These are phyloP conservation scores for Limnephilus lunatus DNA, from an alignment of 2,888 invertebrate species.

Conservation along the genomic window DNA sequence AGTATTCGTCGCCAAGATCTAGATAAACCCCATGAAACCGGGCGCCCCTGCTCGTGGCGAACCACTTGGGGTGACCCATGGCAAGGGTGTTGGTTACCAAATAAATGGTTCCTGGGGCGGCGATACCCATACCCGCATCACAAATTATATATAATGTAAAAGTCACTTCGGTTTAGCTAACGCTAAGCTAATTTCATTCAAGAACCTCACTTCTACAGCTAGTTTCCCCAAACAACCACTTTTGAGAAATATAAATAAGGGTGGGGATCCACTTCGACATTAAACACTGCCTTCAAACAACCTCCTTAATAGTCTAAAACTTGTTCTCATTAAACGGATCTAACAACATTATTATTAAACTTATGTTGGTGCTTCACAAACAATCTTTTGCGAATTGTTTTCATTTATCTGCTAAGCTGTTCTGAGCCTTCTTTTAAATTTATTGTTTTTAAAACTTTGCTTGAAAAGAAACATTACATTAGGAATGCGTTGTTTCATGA, in stretches of 20 bases:
- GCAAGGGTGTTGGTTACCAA: too few relatives aligned
- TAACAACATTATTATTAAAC: not conserved
- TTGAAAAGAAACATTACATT: too few relatives aligned
- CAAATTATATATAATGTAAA: too few relatives aligned
- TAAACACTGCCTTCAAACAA: not conserved
- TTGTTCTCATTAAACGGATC: not conserved
- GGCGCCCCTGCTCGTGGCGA: too few relatives aligned
- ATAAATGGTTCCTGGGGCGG: too few relatives aligned
- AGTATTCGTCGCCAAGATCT: too few relatives aligned
- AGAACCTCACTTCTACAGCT: not conserved
- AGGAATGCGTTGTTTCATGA: too few relatives aligned
- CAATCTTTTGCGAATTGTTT: not conserved
- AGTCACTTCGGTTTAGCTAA: too few relatives aligned
- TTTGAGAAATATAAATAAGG: not conserved
- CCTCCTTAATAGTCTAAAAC: not conserved
- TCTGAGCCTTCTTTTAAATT: too few relatives aligned
- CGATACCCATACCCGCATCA: too few relatives aligned
- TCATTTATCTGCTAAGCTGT: not conserved
- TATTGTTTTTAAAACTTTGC: not conserved
- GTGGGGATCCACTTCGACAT: not conserved
- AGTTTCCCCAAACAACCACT: not conserved
- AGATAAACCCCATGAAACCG: too few relatives aligned
- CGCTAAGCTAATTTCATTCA: not conserved
- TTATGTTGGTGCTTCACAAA: not conserved
- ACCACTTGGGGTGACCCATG: too few relatives aligned